Conservation (phyloP, 1,140 invertebrate genomes). For the Sminthurides bifidus region DNA sequence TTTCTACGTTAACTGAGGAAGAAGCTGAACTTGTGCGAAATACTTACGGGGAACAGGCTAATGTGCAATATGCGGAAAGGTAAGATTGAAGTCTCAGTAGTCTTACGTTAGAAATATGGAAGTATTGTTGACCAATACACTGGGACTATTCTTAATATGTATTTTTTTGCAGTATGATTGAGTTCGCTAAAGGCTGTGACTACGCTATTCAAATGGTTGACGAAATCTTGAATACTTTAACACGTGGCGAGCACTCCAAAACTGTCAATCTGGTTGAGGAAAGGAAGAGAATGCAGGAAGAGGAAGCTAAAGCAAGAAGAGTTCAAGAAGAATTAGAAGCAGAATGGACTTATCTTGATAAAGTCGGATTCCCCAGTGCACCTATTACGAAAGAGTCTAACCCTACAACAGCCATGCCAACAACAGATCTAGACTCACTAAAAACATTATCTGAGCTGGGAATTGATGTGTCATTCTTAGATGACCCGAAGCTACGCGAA, state of each 20-base stretch:
- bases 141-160: neutral
- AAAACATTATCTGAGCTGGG: slow-evolving; percentile 61
- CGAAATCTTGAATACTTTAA: slow-evolving; percentile 66
- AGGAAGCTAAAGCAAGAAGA: slow-evolving; percentile 45
- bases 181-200: slow-evolving; percentile 72
- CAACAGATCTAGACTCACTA: slow-evolving; percentile 61
- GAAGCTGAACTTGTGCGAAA: slow-evolving; percentile 82
- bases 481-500: too few relatives aligned
- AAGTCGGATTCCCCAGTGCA: slow-evolving; percentile 2
- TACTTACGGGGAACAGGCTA: slow-evolving; percentile 82
- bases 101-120: neutral
- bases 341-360: slow-evolving; percentile 13
- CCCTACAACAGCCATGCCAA: slow-evolving; percentile 36
- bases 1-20: slow-evolving; percentile 83
- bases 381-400: slow-evolving; percentile 11
- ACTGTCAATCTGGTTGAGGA: slow-evolving; percentile 56
- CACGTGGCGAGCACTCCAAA: slow-evolving; percentile 69
- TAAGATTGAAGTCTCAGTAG: slow-evolving; percentile 27
- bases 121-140: neutral
- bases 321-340: slow-evolving; percentile 16
- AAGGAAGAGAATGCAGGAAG: slow-evolving; percentile 46
- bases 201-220: slow-evolving; percentile 72
- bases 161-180: slow-evolving; percentile 48
- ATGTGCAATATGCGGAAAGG: slow-evolving; percentile 72
- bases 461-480: slow-evolving; percentile 71